Conservation (phyloP, 1,140 invertebrate species). For the Drosophila athabasca region DNA sequence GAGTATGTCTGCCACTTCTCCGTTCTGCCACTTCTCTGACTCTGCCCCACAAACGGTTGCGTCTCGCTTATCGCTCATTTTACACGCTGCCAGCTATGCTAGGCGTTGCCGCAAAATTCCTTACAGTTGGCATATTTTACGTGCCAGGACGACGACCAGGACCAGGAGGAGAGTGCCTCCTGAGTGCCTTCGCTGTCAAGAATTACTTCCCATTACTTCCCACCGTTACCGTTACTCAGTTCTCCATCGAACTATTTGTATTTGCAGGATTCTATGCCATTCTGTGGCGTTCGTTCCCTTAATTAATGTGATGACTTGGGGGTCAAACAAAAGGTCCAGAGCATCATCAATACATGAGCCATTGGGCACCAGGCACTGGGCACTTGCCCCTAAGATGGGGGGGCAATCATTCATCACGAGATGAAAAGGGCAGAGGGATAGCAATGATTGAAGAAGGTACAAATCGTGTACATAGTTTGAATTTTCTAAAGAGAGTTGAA, state of each 20-base stretch:
- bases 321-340: slow-evolving; percentile 49
- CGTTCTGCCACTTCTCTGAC: no score
- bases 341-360: slow-evolving; percentile 49
- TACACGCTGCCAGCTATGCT: slow-evolving; percentile 75
- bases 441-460: slow-evolving; percentile 16
- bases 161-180: slow-evolving; percentile 5
- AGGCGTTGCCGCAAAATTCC: slow-evolving; percentile 72
- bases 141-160: slow-evolving; percentile 58
- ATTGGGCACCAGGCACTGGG: slow-evolving; percentile 16
- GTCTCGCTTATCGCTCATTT: slow-evolving; percentile 75
- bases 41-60: neutral
- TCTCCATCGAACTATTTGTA: slow-evolving; percentile 54
- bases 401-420: slow-evolving; percentile 45
- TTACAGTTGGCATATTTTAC: slow-evolving; percentile 75
- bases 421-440: neutral
- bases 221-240: neutral
- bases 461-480: slow-evolving; percentile 3
- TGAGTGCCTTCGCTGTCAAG: slow-evolving; percentile 44
- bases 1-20: neutral
- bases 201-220: slow-evolving; percentile 57
- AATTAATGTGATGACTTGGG: slow-evolving; percentile 58
- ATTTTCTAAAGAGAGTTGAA: neutral
- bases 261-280: slow-evolving; percentile 44
- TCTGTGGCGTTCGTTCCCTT: slow-evolving; percentile 26
- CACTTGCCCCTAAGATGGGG: slow-evolving; percentile 1